phyloP scores from a whole-genome alignment of 2,888 invertebrate species.

The Tachina fera region DNA sequence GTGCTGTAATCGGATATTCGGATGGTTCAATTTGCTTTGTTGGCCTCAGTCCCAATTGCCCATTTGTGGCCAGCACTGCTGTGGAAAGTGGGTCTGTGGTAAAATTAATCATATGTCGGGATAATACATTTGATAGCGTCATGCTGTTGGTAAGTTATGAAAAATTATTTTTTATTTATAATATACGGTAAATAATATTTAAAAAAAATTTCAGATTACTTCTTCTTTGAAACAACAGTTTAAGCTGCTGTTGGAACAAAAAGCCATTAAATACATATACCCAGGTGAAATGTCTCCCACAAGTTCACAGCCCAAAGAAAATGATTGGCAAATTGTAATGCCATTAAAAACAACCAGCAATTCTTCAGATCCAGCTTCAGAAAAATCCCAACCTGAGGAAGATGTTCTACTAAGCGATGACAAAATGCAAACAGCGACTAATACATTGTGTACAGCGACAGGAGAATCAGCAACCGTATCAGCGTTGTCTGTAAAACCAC shows the following conservation, averaged over 20 bases:
- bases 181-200: neutral
- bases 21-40: conserved; percentile 85
- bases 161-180: neutral
- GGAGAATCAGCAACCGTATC: neutral
- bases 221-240: conserved; percentile 90
- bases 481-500: conserved; percentile 6
- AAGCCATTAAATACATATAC: conserved; percentile 89
- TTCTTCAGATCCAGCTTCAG: conserved; percentile 80
- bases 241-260: conserved; percentile 91
- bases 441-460: neutral
- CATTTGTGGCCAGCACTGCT: conserved; percentile 82
- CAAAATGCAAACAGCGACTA: conserved; percentile 69
- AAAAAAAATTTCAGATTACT: conserved; percentile 86
- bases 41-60: conserved; percentile 82
- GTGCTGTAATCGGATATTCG: conserved; percentile 88
- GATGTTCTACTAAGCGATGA: conserved; percentile 78
- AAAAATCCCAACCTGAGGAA: conserved; percentile 79
- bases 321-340: conserved; percentile 82
- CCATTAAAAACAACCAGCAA: conserved; percentile 79
- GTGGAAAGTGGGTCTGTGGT: conserved; percentile 82
- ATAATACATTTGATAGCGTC: conserved; percentile 86
- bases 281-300: conserved; percentile 83
- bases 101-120: conserved; percentile 85
- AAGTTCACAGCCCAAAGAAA: conserved; percentile 75
- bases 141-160: conserved; percentile 83